Conservation (phyloP, 2,888 invertebrate genomes). For the Cacoxenus indagator region DNA sequence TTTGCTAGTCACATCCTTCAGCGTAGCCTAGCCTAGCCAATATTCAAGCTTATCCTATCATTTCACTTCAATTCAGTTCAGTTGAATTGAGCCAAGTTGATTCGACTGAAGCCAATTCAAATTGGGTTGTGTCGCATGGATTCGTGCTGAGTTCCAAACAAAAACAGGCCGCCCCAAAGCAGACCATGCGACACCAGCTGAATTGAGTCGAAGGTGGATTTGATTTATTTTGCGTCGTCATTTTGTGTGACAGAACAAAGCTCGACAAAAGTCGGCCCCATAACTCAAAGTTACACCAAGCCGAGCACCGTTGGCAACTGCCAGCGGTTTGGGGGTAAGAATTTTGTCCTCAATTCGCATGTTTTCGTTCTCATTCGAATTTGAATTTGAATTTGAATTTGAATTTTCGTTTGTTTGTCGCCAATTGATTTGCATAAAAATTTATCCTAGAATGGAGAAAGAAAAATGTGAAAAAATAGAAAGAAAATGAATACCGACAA, state of each 20-base stretch:
- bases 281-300: neutral
- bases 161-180: too few relatives aligned
- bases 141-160: too few relatives aligned
- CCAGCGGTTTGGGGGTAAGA: too few relatives aligned
- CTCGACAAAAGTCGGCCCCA: neutral
- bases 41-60: too few relatives aligned
- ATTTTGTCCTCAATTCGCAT: too few relatives aligned
- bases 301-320: too few relatives aligned
- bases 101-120: neutral
- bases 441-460: neutral
- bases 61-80: neutral
- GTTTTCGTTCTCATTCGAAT: neutral
- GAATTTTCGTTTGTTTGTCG: neutral
- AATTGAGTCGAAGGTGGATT: neutral
- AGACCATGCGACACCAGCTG: too few relatives aligned
- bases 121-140: neutral
- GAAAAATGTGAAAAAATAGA: neutral
- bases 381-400: neutral
- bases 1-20: too few relatives aligned
- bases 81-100: neutral
- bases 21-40: too few relatives aligned
- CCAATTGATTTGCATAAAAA: constrained; percentile 5
- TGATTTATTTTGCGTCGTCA: neutral
- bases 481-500: neutral
- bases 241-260: neutral